phyloP scores from a whole-genome alignment of 2,113 vertebrate genomes.

The Trachemys scripta region DNA sequence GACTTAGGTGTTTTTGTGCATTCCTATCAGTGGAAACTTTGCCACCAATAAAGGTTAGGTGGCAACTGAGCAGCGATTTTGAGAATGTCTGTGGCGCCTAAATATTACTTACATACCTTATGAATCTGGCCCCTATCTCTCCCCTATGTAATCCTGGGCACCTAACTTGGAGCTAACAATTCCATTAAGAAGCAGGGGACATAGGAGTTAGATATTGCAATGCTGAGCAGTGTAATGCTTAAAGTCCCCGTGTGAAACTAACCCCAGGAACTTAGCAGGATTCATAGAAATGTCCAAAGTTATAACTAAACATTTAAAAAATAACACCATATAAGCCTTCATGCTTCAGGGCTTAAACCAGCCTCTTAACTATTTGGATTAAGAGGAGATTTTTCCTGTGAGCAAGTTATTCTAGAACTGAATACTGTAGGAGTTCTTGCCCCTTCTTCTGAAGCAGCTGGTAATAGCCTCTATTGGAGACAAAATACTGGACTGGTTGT shows the following conservation, averaged over 20 bases:
- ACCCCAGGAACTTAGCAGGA: background rate
- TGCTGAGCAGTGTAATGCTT: background rate
- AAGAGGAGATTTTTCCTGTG: background rate
- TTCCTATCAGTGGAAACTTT: background rate
- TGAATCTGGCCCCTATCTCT: background rate
- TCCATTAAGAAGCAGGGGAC: background rate
- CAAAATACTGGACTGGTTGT: background rate
- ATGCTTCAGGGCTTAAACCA: background rate
- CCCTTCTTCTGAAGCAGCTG: background rate
- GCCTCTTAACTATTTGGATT: background rate
- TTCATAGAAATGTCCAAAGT: background rate
- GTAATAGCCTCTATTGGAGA: background rate
- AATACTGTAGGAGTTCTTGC: background rate
- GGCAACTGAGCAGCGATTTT: background rate
- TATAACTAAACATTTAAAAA: background rate
- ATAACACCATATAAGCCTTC: background rate
- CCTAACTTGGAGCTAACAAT: background rate
- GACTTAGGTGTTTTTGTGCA: background rate
- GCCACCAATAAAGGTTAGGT: background rate
- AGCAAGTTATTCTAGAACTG: background rate
- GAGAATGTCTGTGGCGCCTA: background rate
- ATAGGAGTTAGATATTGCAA: background rate
- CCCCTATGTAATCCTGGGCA: background rate
- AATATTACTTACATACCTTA: background rate
- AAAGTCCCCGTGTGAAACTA: background rate